Conservation (phyloP, 1,140 invertebrate genomes). For the Bombus breviceps region DNA sequence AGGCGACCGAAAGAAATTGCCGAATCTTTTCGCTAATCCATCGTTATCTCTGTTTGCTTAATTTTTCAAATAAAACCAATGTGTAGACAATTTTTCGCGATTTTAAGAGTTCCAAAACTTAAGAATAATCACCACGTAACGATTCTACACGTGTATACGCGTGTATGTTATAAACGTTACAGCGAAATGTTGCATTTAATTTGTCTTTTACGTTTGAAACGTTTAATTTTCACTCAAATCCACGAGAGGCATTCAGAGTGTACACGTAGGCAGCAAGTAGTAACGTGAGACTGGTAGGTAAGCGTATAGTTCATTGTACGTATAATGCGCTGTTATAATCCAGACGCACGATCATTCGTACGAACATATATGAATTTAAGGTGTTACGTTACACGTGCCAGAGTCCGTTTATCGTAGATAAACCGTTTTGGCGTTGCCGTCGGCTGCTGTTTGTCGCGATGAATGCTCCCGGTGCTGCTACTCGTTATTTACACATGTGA, state of each 20-base stretch:
- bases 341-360: slow-evolving; percentile 17
- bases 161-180: background rate
- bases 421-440: slow-evolving; percentile 31
- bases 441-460: slow-evolving; percentile 41
- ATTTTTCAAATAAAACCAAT: too few relatives aligned
- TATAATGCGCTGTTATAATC: slow-evolving; percentile 25
- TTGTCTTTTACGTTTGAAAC: background rate
- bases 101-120: background rate
- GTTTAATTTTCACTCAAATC: background rate
- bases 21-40: background rate
- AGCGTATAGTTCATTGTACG: slow-evolving; percentile 18
- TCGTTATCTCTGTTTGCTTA: background rate
- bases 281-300: slow-evolving; percentile 13
- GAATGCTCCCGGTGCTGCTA: slow-evolving; percentile 21
- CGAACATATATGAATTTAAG: slow-evolving; percentile 34
- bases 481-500: slow-evolving; percentile 44
- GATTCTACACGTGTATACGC: background rate
- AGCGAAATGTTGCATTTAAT: background rate
- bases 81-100: too few relatives aligned
- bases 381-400: slow-evolving; percentile 57
- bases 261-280: background rate
- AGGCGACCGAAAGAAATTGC: background rate
- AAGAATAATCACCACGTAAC: background rate
- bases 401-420: slow-evolving; percentile 52
- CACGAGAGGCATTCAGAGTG: background rate